Percentiles rank a stretch among this genome's conserved stretches.
Conservation (phyloP, 2,113 vertebrate species). For the Oostethus manadensis region DNA sequence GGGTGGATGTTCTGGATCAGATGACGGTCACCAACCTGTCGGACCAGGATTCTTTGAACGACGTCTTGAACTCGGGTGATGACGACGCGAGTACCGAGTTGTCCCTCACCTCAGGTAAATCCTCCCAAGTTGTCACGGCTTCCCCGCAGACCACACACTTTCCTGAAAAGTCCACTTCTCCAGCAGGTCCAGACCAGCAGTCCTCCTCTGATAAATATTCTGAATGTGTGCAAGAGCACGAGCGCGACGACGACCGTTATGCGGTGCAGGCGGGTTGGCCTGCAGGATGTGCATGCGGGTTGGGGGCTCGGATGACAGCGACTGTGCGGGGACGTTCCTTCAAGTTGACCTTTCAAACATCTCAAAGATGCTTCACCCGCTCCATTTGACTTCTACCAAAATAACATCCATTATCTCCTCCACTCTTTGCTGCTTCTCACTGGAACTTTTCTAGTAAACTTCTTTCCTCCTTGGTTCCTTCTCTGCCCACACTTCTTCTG, state of each 20-base stretch:
- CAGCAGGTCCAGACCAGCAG: constrained; percentile 73
- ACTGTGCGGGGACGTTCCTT: constrained; percentile 57
- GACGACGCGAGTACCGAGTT: constrained; percentile 68
- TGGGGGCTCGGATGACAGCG: constrained; percentile 80
- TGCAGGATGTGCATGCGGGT: constrained; percentile 22
- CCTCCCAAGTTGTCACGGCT: no score
- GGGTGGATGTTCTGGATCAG: constrained; percentile 86
- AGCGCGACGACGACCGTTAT: constrained; percentile 67
- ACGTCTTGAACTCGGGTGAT: constrained; percentile 87
- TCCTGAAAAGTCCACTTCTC: background rate
- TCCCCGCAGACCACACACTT: no score
- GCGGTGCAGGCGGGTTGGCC: constrained; percentile 75
- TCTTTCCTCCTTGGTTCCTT: no score
- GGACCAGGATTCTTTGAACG: constrained; percentile 91
- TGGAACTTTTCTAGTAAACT: no score
- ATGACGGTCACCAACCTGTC: constrained; percentile 87
- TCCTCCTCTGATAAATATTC: constrained; percentile 43
- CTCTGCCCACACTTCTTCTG: no score
- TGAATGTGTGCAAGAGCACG: constrained; percentile 36
- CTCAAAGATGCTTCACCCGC: background rate
- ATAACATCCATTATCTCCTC: no score
- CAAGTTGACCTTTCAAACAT: constrained; percentile 7
- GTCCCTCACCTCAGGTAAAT: constrained; percentile 77
- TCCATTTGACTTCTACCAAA: no score
- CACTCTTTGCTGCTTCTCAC: no score